phyloP scores from a whole-genome alignment of 2,113 vertebrate species.

The Oreochromis tanganicae region DNA sequence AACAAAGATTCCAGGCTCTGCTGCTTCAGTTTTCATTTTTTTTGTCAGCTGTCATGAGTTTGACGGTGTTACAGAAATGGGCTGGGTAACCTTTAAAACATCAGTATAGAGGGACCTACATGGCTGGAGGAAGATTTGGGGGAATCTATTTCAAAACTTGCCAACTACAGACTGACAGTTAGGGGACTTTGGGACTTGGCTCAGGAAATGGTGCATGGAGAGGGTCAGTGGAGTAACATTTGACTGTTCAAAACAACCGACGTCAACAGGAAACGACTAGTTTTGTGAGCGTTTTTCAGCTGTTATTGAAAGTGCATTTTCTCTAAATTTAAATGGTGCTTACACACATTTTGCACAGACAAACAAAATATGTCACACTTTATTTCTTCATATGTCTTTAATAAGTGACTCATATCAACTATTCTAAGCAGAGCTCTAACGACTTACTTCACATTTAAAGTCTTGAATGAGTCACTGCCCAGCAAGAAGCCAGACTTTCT shows the following conservation, averaged over 20 bases:
- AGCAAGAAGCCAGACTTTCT: not conserved
- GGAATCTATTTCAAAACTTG: not conserved
- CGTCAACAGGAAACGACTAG: not conserved
- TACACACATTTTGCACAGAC: not conserved
- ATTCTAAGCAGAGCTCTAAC: not conserved
- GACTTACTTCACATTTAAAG: not conserved
- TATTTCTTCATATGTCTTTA: not conserved
- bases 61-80: not conserved
- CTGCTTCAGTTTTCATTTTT: not conserved
- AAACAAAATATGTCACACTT: not conserved
- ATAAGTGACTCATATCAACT: not conserved
- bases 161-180: not conserved
- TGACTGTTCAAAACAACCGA: not conserved
- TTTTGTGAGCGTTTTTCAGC: not conserved
- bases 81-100: not conserved
- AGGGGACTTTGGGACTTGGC: not conserved
- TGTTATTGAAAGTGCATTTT: not conserved
- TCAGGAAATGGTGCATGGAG: not conserved
- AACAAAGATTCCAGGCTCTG: not conserved
- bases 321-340: not conserved
- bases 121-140: not conserved
- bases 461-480: not conserved
- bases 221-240: not conserved
- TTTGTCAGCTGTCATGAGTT: not conserved
- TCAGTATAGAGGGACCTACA: not conserved